A percentile compares a stretch with the other conserved stretches of the same genome.
phyloP scores from a whole-genome alignment of 2,113 vertebrate species.

The Callaeas wilsoni region DNA sequence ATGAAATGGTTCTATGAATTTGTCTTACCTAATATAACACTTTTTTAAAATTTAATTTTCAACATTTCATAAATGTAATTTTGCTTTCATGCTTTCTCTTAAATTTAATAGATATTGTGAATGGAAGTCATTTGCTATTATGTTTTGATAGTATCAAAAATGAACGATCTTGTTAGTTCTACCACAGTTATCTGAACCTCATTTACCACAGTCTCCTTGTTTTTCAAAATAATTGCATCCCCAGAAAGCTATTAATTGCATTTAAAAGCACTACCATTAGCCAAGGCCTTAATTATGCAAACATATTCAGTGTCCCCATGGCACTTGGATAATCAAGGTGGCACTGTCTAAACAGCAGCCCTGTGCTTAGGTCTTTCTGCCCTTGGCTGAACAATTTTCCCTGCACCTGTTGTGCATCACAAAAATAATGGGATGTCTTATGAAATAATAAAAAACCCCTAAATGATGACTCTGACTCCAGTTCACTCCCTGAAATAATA shows the following conservation, averaged over 20 bases:
- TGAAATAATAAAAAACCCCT: not conserved
- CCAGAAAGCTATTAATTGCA: slow-evolving; percentile 39
- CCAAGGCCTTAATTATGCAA: slow-evolving; percentile 26
- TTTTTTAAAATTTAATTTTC: not conserved
- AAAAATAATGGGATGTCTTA: not conserved
- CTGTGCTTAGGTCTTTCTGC: not conserved
- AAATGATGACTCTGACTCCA: not conserved
- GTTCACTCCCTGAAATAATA: not conserved
- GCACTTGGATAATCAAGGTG: slow-evolving; percentile 13
- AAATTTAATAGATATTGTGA: not conserved
- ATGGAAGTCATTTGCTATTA: not conserved
- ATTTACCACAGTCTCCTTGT: not conserved
- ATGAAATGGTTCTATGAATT: not conserved
- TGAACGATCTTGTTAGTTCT: not conserved
- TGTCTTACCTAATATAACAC: not conserved
- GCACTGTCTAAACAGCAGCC: not conserved
- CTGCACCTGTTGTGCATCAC: not conserved
- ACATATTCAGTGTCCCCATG: slow-evolving; percentile 10
- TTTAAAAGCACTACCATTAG: slow-evolving; percentile 31
- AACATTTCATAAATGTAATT: not conserved
- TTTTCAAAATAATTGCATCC: slow-evolving; percentile 13
- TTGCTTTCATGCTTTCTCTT: not conserved
- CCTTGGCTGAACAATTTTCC: not conserved
- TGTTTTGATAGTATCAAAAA: not conserved
- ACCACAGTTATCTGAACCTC: not conserved